Percentiles rank a stretch among this genome's conserved stretches.
phyloP scores from a whole-genome alignment of 1,140 invertebrate species.

The Drosophila sproati region DNA sequence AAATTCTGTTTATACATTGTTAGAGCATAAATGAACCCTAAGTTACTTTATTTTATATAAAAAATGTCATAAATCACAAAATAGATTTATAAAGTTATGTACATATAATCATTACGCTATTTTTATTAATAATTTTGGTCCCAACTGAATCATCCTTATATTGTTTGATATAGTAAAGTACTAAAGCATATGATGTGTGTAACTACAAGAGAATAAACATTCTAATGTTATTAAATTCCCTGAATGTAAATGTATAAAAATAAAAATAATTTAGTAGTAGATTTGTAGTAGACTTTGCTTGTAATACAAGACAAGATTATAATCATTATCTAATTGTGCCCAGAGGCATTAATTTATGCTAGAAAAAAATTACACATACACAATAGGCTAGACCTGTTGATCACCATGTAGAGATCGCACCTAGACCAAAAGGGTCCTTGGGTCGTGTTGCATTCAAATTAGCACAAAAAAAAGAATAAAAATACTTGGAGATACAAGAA shows the following conservation, averaged over 20 bases:
- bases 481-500: too few species aligned
- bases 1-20: conserved; percentile 32
- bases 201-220: neutral
- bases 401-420: too few species aligned
- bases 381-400: neutral
- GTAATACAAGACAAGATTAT: neutral
- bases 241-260: conserved; percentile 23
- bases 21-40: conserved; percentile 18
- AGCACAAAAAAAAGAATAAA: too few species aligned
- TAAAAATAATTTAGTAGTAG: conserved; percentile 2
- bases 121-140: neutral
- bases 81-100: conserved; percentile 7
- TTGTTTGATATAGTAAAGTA: neutral
- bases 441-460: too few species aligned
- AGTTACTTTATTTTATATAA: conserved; percentile 6
- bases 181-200: neutral
- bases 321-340: too few species aligned
- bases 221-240: neutral
- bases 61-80: neutral
- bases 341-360: neutral
- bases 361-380: neutral
- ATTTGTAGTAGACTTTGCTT: neutral
- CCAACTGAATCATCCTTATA: neutral
- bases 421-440: too few species aligned
- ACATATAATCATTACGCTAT: conserved; percentile 1